Conservation (phyloP, 1,140 invertebrate genomes). For the Drosophila repleta region DNA sequence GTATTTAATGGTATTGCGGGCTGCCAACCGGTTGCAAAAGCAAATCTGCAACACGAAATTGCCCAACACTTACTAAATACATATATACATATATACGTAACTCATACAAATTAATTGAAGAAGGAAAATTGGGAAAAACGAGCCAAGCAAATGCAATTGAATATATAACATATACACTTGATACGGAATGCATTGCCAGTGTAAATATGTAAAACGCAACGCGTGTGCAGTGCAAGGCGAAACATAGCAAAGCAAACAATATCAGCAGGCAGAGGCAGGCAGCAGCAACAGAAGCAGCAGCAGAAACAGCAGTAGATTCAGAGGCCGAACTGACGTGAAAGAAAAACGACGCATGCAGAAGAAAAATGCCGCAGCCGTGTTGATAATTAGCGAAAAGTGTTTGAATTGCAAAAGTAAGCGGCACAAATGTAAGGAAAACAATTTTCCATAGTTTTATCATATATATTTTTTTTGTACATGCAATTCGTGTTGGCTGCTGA, state of each 20-base stretch:
- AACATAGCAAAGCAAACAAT: slow-evolving; percentile 61
- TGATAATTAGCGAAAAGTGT: slow-evolving; percentile 62
- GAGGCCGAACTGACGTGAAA: slow-evolving; percentile 42
- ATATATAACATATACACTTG: slow-evolving; percentile 20
- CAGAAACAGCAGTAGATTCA: slow-evolving; percentile 30
- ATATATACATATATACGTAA: slow-evolving; percentile 52
- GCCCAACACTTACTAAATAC: slow-evolving; percentile 38
- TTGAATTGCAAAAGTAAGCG: slow-evolving; percentile 67
- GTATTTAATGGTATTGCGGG: slow-evolving; percentile 19
- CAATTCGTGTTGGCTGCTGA: slow-evolving; percentile 26
- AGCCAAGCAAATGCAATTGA: slow-evolving; percentile 20
- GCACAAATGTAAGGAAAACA: slow-evolving; percentile 33
- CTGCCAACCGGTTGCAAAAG: slow-evolving; percentile 37
- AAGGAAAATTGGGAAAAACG: slow-evolving; percentile 57
- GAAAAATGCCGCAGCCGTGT: slow-evolving; percentile 52
- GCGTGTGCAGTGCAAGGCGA: slow-evolving; percentile 62
- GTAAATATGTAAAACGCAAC: slow-evolving; percentile 54
- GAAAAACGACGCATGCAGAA: slow-evolving; percentile 50
- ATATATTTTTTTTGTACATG: slow-evolving; percentile 45
- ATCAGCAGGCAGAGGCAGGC: slow-evolving; percentile 40
- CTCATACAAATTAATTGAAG: slow-evolving; percentile 66
- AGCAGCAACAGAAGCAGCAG: slow-evolving; percentile 35
- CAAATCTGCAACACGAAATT: slow-evolving; percentile 33
- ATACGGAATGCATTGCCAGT: slow-evolving; percentile 44
- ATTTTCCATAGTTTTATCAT: slow-evolving; percentile 42